Evolutionary conservation across 1,140 invertebrate genomes (phyloP).

Genomic region (Asobara japonica): DNA sequence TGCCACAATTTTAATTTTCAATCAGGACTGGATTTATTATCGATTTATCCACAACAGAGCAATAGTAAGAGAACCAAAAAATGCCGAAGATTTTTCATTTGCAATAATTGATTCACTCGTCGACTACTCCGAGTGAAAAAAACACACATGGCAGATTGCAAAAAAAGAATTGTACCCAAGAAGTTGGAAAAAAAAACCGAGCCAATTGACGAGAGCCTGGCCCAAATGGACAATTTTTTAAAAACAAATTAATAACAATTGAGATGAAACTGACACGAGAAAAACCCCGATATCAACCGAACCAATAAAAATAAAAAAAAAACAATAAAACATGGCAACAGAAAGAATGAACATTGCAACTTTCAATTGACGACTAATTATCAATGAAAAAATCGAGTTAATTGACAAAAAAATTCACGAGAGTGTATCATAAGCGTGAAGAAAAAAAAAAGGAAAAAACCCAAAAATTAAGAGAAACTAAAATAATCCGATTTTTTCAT

Average conservation of each 20-base stretch:
- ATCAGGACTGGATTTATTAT: neutral
- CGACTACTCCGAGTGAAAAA: slow-evolving; percentile 21
- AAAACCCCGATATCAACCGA: slow-evolving; percentile 19
- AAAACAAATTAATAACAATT: slow-evolving; percentile 15
- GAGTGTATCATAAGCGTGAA: no score
- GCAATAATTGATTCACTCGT: neutral
- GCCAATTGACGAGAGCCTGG: slow-evolving; percentile 42
- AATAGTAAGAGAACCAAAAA: neutral
- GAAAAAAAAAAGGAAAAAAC: slow-evolving; percentile 28
- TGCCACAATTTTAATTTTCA: neutral
- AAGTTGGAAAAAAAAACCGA: slow-evolving; percentile 23
- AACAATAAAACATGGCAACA: slow-evolving; percentile 21
- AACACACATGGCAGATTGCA: slow-evolving; percentile 23
- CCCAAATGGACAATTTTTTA: slow-evolving; percentile 43
- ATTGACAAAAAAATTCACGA: neutral
- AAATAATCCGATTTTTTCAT: slow-evolving; percentile 51
- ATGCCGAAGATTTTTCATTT: neutral
- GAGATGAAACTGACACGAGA: slow-evolving; percentile 27
- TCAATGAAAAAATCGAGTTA: slow-evolving; percentile 30
- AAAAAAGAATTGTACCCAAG: neutral
- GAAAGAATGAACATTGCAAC: slow-evolving; percentile 27
- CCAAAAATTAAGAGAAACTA: slow-evolving; percentile 47
- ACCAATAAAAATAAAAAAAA: slow-evolving; percentile 19
- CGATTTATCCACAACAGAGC: neutral
- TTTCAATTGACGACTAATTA: neutral